Conservation (phyloP, 2,113 vertebrate genomes). For the Accipiter cooperii region DNA sequence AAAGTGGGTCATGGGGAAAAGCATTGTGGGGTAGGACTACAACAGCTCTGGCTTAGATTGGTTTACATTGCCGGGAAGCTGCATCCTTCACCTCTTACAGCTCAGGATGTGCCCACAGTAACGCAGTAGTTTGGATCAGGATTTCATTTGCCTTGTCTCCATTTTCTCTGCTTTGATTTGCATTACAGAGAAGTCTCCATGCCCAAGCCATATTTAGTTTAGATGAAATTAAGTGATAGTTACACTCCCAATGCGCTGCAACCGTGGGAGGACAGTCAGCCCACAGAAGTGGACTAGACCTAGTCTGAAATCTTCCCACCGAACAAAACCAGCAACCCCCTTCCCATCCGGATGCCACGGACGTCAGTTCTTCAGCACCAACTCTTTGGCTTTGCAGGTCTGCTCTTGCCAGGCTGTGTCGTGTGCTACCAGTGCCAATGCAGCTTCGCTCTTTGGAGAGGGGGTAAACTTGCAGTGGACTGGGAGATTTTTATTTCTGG, state of each 20-base stretch:
- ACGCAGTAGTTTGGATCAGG: neutral
- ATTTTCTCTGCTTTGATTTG: neutral
- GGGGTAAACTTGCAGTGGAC: neutral
- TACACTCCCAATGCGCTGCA: neutral
- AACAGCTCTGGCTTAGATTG: neutral
- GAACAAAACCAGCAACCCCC: neutral
- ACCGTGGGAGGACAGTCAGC: neutral
- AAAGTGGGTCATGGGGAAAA: neutral
- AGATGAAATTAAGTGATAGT: neutral
- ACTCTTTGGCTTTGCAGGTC: neutral
- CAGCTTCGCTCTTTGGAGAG: neutral
- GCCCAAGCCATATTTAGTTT: neutral
- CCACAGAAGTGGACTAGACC: neutral
- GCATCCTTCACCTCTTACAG: neutral
- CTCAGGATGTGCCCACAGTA: neutral
- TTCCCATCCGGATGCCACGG: fast-evolving
- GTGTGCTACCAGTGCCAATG: neutral
- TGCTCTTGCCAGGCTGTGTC: neutral
- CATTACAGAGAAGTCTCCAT: neutral
- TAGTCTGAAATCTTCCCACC: neutral
- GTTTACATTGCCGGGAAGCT: neutral
- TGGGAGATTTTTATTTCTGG: neutral
- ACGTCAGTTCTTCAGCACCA: neutral
- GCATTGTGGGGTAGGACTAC: neutral
- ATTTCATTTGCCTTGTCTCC: neutral